Evolutionary conservation across 2,113 vertebrate genomes (phyloP).

Genomic region (Eolophus roseicapilla): DNA sequence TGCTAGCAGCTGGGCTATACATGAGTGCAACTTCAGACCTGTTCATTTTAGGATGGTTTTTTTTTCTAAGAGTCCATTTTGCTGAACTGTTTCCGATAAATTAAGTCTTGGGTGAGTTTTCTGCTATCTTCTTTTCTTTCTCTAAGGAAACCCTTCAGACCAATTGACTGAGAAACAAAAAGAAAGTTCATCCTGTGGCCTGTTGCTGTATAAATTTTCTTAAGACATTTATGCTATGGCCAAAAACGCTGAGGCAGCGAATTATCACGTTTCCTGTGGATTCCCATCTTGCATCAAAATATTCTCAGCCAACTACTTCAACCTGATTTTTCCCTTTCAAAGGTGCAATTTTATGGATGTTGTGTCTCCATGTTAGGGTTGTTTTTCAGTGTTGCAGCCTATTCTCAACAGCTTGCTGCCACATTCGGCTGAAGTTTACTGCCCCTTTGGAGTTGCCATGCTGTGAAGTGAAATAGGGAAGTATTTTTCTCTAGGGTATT

Average conservation of each 20-base stretch:
- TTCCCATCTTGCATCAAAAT: neutral
- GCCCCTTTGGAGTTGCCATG: neutral
- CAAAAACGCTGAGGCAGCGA: neutral
- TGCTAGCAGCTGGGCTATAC: neutral
- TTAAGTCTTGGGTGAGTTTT: neutral
- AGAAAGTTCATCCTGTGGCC: neutral
- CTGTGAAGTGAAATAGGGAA: neutral
- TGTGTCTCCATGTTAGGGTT: fast-evolving
- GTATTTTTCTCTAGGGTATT: neutral
- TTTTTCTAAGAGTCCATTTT: neutral
- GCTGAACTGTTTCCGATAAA: neutral
- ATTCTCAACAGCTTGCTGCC: neutral
- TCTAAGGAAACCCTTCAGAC: neutral
- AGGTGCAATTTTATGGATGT: neutral
- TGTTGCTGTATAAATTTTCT: neutral
- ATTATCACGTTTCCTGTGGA: neutral
- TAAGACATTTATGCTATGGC: neutral
- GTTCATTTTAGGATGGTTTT: neutral
- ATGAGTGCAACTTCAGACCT: neutral
- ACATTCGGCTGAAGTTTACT: neutral
- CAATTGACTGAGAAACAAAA: neutral
- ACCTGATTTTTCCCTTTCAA: neutral
- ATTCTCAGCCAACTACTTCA: neutral
- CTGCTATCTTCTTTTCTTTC: neutral
- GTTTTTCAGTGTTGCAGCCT: neutral